Evolutionary conservation across 2,888 invertebrate genomes (phyloP).

Genomic region (Drosophila pseudotalamancana): DNA sequence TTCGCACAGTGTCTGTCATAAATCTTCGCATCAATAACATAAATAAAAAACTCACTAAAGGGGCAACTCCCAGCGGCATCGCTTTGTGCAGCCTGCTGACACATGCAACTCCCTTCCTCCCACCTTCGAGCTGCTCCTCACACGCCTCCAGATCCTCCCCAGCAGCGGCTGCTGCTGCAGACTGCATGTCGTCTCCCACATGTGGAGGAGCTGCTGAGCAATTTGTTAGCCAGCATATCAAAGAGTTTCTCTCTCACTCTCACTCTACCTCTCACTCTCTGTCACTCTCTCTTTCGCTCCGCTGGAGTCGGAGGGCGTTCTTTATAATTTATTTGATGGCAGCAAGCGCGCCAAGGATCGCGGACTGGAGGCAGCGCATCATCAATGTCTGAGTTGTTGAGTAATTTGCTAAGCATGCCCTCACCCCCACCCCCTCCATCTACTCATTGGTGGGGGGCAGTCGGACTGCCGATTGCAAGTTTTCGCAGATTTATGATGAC

Average conservation of each 20-base stretch:
- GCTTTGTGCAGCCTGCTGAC: slow-evolving; percentile 74
- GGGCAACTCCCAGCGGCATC: slow-evolving; percentile 63
- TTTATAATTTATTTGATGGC: slow-evolving; percentile 81
- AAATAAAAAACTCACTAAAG: slow-evolving; percentile 62
- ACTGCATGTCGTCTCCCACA: slow-evolving; percentile 81
- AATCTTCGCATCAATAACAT: slow-evolving; percentile 73
- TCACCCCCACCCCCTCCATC: neutral
- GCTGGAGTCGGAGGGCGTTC: slow-evolving; percentile 45
- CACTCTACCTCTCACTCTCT: neutral
- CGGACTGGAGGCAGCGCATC: slow-evolving; percentile 30
- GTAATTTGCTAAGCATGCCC: slow-evolving; percentile 76
- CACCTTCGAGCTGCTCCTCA: neutral
- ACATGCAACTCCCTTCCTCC: slow-evolving; percentile 35
- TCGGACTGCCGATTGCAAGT: slow-evolving; percentile 33
- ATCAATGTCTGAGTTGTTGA: slow-evolving; percentile 70
- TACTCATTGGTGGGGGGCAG: neutral
- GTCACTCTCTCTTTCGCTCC: neutral
- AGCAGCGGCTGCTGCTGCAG: slow-evolving; percentile 69
- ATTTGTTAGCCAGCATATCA: slow-evolving; percentile 38
- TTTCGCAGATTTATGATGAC: slow-evolving; percentile 66
- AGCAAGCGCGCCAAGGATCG: slow-evolving; percentile 18
- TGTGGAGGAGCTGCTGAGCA: slow-evolving; percentile 35
- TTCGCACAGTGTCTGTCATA: slow-evolving; percentile 59
- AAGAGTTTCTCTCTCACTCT: neutral
- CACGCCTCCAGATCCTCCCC: neutral